A percentile compares a stretch with the other conserved stretches of the same genome.
Conservation (phyloP, 2,797 vertebrate species). For the Halcyon leucocephala region DNA sequence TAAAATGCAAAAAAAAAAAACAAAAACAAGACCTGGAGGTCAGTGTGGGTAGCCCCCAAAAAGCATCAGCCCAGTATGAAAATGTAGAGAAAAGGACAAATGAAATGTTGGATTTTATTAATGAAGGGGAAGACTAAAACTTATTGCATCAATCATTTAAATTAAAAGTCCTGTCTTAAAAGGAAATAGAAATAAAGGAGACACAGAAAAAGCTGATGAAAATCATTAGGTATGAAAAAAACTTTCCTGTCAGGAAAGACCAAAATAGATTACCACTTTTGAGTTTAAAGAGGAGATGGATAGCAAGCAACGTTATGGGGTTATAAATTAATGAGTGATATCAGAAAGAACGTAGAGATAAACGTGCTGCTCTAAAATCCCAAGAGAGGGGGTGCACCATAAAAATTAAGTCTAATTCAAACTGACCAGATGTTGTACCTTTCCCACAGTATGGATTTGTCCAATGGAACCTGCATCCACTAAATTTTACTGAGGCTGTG, state of each 20-base stretch:
- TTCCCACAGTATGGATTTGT: not conserved
- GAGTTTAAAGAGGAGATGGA: not conserved
- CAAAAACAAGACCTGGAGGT: not conserved
- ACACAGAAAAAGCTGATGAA: not conserved
- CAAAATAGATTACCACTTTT: not conserved
- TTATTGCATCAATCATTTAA: not conserved
- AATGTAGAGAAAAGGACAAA: not conserved
- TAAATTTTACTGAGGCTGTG: not conserved
- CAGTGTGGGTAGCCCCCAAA: not conserved
- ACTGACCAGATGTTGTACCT: not conserved
- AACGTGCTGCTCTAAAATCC: not conserved
- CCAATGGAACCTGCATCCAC: not conserved
- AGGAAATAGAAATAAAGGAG: not conserved
- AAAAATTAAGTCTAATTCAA: not conserved
- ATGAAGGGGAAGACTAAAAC: not conserved
- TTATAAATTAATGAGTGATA: not conserved
- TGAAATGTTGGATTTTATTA: not conserved
- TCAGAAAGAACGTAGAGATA: not conserved
- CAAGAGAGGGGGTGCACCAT: not conserved
- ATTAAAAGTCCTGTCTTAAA: not conserved
- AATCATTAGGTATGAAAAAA: not conserved
- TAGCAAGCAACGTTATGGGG: not conserved
- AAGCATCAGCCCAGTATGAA: not conserved
- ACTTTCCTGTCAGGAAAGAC: not conserved
- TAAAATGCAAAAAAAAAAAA: not conserved